These are phyloP conservation scores for Rhynchophorus ferrugineus DNA, from an alignment of 1,140 invertebrate genomes.

Conservation along the genomic window DNA sequence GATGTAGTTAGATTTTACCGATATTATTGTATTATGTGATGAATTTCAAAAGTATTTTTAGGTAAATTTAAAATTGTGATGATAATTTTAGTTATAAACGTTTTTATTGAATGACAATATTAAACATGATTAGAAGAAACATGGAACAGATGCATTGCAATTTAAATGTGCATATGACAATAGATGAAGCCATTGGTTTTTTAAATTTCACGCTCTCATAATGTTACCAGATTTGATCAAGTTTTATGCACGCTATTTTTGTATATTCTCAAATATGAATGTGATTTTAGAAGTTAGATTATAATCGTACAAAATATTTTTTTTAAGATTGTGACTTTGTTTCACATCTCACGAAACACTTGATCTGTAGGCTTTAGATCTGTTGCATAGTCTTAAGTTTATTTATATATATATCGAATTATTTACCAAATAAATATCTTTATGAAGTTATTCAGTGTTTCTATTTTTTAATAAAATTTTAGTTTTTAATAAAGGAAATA, in stretches of 20 bases:
- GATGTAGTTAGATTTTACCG: slow-evolving; percentile 1
- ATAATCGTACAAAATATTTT: slow-evolving; percentile 8
- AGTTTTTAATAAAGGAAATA: too few species aligned
- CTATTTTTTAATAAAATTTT: not conserved
- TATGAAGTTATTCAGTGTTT: slow-evolving; percentile 1
- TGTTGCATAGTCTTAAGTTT: slow-evolving; percentile 11
- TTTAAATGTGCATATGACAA: not conserved
- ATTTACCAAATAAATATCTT: slow-evolving; percentile 9
- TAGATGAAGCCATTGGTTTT: too few species aligned
- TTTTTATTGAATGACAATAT: slow-evolving; percentile 6
- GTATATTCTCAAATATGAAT: slow-evolving; percentile 4
- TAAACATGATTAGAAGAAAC: slow-evolving; percentile 1
- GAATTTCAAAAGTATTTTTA: slow-evolving; percentile 6
- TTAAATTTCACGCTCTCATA: too few species aligned
- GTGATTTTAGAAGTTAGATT: slow-evolving; percentile 11
- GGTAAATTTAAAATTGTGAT: slow-evolving; percentile 9
- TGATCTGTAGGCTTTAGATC: slow-evolving; percentile 12
- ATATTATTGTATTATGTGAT: slow-evolving; percentile 7
- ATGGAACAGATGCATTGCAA: not conserved
- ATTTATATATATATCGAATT: slow-evolving; percentile 3
- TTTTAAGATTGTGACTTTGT: not conserved
- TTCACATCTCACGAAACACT: not conserved
- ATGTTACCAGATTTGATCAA: not conserved
- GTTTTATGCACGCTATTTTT: not conserved
- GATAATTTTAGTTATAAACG: slow-evolving; percentile 12